Percentiles rank a stretch among this genome's conserved stretches.
Evolutionary conservation across 1,140 invertebrate species (phyloP).

Genomic region (Notospermus geniculatus): DNA sequence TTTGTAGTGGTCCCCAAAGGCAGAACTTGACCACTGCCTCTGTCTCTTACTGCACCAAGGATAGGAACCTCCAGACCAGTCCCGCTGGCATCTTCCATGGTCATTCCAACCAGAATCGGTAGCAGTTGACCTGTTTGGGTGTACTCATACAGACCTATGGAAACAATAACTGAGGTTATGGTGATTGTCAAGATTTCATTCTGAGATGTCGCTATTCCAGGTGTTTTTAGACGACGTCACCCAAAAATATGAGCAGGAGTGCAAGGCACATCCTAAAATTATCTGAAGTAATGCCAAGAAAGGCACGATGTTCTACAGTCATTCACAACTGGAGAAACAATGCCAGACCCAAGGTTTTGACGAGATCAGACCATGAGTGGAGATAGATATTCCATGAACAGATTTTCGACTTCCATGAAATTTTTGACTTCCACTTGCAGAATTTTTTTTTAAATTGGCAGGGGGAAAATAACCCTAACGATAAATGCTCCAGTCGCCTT

Average conservation of each 20-base stretch:
- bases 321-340: constrained; percentile 44
- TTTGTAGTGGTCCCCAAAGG: constrained; percentile 51
- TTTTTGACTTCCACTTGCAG: no score
- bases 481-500: no score
- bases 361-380: no score
- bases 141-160: constrained; percentile 49
- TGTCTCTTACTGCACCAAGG: constrained; percentile 38
- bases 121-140: constrained; percentile 44
- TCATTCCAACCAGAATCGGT: constrained; percentile 47
- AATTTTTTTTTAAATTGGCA: no score
- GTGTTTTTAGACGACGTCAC: no score
- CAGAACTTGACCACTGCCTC: constrained; percentile 31
- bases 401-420: no score
- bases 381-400: no score
- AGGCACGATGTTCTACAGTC: constrained; percentile 36
- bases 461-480: no score
- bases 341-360: no score
- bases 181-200: no score
- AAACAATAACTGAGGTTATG: no score
- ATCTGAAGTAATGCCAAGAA: constrained; percentile 36
- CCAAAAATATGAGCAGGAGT: constrained; percentile 45
- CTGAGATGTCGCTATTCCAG: no score
- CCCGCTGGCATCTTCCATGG: constrained; percentile 43
- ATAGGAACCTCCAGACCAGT: constrained; percentile 43
- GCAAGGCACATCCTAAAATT: constrained; percentile 34